A percentile compares a stretch with the other conserved stretches of the same genome.
These are phyloP conservation scores for Pelecanoides urinatrix DNA, from an alignment of 2,113 vertebrate species.

Conservation along the genomic window DNA sequence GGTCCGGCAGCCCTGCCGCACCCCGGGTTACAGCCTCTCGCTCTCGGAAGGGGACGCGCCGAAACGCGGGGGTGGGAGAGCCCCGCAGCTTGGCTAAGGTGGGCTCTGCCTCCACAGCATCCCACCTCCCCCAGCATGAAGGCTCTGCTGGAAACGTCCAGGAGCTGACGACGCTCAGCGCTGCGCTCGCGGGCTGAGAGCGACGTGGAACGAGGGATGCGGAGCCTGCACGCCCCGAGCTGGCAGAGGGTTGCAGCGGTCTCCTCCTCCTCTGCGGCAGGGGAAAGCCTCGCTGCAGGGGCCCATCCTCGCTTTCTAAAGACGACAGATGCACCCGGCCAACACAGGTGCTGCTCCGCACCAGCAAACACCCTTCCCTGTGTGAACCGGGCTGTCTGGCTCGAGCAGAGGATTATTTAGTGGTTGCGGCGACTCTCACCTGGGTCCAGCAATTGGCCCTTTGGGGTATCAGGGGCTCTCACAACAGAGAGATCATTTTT, in stretches of 20 bases:
- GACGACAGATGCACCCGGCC: accelerated
- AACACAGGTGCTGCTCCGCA: accelerated
- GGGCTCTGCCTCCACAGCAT: neutral
- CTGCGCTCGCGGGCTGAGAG: neutral
- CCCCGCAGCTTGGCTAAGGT: neutral
- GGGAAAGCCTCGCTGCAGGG: neutral
- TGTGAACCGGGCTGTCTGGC: neutral
- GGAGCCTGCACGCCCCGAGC: neutral
- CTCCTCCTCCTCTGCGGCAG: neutral
- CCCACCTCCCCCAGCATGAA: neutral
- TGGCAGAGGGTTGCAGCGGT: neutral
- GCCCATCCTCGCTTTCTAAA: neutral
- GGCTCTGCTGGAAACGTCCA: neutral
- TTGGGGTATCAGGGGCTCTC: neutral
- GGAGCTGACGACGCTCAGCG: neutral
- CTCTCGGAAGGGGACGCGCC: neutral
- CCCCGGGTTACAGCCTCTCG: neutral
- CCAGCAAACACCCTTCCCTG: neutral
- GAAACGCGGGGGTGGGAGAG: neutral
- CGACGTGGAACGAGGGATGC: neutral
- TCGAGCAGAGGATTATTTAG: neutral
- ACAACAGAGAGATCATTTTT: too few relatives aligned
- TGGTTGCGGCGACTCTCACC: neutral
- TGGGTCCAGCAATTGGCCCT: neutral
- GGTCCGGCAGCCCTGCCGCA: accelerated